phyloP scores from a whole-genome alignment of 1,140 invertebrate species.

The Anastrepha obliqua region DNA sequence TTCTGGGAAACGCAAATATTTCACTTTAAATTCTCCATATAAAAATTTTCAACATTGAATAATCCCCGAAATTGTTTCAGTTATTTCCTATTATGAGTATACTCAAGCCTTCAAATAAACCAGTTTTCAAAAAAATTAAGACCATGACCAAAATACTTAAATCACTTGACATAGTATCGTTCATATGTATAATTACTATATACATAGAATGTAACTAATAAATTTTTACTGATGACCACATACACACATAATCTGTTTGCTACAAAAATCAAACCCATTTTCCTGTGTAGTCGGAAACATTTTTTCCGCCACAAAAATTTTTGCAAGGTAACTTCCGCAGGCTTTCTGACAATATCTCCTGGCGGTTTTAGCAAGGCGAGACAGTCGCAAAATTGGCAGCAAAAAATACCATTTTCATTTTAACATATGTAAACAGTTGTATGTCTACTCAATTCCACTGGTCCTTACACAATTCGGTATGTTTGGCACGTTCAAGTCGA shows the following conservation, averaged over 20 bases:
- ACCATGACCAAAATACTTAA: no score
- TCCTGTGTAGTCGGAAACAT: not conserved
- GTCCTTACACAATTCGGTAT: constrained; percentile 22
- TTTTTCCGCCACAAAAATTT: not conserved
- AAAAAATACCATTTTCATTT: constrained; percentile 11
- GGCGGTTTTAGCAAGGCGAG: constrained; percentile 16
- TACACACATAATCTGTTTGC: not conserved
- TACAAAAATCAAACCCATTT: not conserved
- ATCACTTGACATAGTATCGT: no score
- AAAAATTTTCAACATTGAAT: no score
- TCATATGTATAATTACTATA: no score
- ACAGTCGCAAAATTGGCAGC: constrained; percentile 24
- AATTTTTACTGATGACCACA: no score
- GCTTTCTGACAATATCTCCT: not conserved
- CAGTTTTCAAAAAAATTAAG: no score
- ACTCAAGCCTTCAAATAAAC: no score
- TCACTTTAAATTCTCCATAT: no score
- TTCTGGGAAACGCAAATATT: no score
- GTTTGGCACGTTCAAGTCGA: constrained; percentile 26
- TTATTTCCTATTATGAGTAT: no score
- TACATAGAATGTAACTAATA: no score
- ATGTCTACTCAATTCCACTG: not conserved
- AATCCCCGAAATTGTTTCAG: no score
- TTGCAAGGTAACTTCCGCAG: not conserved
- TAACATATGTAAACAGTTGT: not conserved